Percentiles rank a stretch among this genome's conserved stretches.
Conservation (phyloP, 2,113 vertebrate genomes). For the Mionectes macconnelli region DNA sequence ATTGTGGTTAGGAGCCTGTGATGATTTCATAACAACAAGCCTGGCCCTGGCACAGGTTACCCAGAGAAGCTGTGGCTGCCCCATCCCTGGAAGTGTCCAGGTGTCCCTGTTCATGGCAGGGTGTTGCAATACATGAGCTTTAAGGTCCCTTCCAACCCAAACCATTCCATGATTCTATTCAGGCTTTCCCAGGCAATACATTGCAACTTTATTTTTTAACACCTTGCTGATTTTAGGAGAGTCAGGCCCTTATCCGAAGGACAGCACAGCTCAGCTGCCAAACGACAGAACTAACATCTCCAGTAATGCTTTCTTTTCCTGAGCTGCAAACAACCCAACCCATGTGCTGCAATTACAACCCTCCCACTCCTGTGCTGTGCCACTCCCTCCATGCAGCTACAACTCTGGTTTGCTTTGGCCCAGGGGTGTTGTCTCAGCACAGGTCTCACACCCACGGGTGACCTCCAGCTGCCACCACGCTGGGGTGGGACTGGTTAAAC, state of each 20-base stretch:
- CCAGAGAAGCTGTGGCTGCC: not conserved
- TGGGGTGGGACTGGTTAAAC: rapidly evolving
- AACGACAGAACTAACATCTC: rapidly evolving
- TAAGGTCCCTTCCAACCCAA: rapidly evolving
- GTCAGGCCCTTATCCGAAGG: not conserved
- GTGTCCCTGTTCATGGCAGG: not conserved
- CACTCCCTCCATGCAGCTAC: not conserved
- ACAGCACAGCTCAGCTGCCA: not conserved
- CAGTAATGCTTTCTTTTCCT: rapidly evolving
- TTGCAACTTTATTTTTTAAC: rapidly evolving
- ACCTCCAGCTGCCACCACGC: not conserved
- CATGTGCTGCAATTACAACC: rapidly evolving
- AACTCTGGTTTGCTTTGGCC: not conserved
- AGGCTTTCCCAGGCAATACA: not conserved
- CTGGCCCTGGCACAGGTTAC: not conserved
- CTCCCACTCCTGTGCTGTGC: rapidly evolving
- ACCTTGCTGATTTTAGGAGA: not conserved
- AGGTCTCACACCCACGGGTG: rapidly evolving
- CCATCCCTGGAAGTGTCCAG: not conserved
- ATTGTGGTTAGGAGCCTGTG: not conserved
- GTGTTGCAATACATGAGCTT: not conserved
- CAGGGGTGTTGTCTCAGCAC: not conserved
- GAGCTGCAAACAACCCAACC: rapidly evolving
- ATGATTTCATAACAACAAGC: rapidly evolving
- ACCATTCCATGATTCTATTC: too few relatives aligned